Conservation (phyloP, 2,797 vertebrate genomes). For the Oreortyx pictus region DNA sequence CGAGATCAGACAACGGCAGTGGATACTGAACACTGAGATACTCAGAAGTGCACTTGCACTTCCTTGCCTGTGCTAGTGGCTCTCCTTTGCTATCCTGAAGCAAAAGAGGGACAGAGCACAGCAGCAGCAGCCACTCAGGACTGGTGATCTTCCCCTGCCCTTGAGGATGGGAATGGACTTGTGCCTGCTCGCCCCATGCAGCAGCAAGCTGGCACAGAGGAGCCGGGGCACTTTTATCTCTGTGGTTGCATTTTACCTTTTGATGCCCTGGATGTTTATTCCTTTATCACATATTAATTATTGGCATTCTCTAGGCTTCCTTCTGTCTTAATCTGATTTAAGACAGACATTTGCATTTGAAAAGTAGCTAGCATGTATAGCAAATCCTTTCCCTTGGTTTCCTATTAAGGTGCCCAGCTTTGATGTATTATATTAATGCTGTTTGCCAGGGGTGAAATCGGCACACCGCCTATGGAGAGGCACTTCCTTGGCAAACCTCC, state of each 20-base stretch:
- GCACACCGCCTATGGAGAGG: constrained; percentile 49
- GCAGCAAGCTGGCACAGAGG: background rate
- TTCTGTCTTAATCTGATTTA: constrained; percentile 71
- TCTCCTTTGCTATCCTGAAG: background rate
- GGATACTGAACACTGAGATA: background rate
- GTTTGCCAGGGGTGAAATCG: constrained; percentile 52
- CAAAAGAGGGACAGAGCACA: background rate
- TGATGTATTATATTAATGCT: constrained; percentile 56
- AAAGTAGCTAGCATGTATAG: constrained; percentile 60
- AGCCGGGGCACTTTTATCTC: constrained; percentile 37
- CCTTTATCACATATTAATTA: constrained; percentile 60
- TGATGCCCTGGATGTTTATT: constrained; percentile 48
- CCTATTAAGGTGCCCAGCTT: constrained; percentile 45
- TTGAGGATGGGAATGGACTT: background rate
- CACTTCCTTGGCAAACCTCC: constrained; percentile 15
- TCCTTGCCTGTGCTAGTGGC: background rate
- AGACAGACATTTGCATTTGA: constrained; percentile 67
- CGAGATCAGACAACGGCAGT: background rate
- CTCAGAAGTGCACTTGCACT: background rate
- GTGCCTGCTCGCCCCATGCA: background rate
- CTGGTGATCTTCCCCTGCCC: background rate
- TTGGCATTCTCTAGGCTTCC: constrained; percentile 53
- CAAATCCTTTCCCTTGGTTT: constrained; percentile 56
- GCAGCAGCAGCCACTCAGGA: background rate
- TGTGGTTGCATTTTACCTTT: constrained; percentile 1